These are phyloP conservation scores for Pavo muticus DNA, from an alignment of 2,113 vertebrate species.

Conservation along the genomic window DNA sequence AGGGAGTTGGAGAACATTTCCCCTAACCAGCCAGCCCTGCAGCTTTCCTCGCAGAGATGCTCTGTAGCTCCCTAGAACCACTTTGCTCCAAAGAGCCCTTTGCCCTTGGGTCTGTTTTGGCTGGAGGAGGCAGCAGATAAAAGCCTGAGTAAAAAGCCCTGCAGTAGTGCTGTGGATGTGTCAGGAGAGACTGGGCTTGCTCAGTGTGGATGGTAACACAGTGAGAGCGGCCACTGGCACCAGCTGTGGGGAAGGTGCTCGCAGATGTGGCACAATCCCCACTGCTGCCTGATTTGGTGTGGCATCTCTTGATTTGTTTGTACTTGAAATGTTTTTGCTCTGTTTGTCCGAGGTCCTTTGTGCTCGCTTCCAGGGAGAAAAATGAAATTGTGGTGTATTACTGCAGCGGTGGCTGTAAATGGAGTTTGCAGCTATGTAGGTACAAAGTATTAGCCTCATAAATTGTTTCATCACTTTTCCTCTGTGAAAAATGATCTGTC, in stretches of 20 bases:
- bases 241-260: not conserved
- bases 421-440: not conserved
- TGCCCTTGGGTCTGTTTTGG: slow-evolving; percentile 4
- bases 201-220: not conserved
- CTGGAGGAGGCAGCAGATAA: slow-evolving; percentile 4
- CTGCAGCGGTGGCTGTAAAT: not conserved
- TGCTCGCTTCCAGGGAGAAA: not conserved
- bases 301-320: slow-evolving; percentile 30
- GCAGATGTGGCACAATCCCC: not conserved
- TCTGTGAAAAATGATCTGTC: not conserved
- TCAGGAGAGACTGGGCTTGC: not conserved
- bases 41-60: not conserved
- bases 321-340: not conserved
- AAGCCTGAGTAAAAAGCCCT: not conserved
- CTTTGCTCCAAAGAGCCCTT: not conserved
- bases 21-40: not conserved
- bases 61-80: not conserved
- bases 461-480: not conserved
- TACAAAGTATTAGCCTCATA: not conserved
- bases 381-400: not conserved
- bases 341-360: not conserved
- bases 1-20: not conserved
- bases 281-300: not conserved
- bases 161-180: not conserved
- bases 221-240: slow-evolving; percentile 42